Evolutionary conservation across 2,113 vertebrate species (phyloP), one percentile per base, ranked within the genome.

Genomic region (Pontoporia blainvillei): DNA sequence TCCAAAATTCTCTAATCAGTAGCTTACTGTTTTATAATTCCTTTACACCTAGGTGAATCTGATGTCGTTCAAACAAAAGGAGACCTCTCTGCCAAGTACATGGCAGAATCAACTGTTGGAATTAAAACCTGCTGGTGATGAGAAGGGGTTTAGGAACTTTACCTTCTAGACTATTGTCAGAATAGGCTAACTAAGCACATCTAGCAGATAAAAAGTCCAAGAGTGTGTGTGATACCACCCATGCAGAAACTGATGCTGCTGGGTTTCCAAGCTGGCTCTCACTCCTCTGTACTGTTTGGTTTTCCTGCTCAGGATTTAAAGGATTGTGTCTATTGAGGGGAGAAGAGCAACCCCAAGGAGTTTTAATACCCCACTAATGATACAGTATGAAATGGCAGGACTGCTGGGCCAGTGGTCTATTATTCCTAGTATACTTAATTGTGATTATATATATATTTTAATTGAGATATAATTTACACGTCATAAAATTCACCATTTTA

Each of bases 41-140:
- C n/a, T 91, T 96, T 93, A 64, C 95, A 85, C 31, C 25, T 69
- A 71, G 29, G 44, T 49, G 59, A 94, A 73, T 89, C 71, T 78
- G 36, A 91, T 91, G 49, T 94, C 91, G 44, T 85, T 90, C 54
- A 95, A 87, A 94, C 84, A 69, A 94, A 97, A 96, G 41, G 76
- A 96, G 49, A 62, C 4, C 76, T 90, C 29, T 67, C 82, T 96
- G 91, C 91, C 85, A 96, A 82, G 31, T 82, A 49, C 29, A 12
- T 54, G 29, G 61, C 64, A 97, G 90, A 62, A 90, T 89, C 90
- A 62, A 14, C 85, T 62, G 72, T 89, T 92, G 86, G 72, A 93
- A 97, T 34, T 85, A 57, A 91, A 95, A 75, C 29, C 79, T 96
- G 88, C 96, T 14, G 0, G 93, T 62, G n/a, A 92, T 54, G 75